phyloP scores from a whole-genome alignment of 2,113 vertebrate genomes.

The Phrynocephalus versicolor region DNA sequence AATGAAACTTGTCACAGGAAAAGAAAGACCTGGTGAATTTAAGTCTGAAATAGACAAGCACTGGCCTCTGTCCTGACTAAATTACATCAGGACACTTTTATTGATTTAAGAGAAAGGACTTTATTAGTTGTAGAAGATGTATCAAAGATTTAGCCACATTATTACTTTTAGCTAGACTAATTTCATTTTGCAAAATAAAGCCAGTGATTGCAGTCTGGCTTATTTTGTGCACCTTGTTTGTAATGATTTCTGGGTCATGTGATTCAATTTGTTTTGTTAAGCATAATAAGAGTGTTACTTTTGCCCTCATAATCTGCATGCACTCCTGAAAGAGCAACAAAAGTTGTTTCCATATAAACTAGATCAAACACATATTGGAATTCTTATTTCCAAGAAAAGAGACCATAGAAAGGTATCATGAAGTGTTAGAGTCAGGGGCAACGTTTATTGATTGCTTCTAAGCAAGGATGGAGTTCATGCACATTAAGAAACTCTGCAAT shows the following conservation, averaged over 20 bases:
- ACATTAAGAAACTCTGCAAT: constrained; percentile 20
- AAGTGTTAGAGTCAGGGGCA: not conserved
- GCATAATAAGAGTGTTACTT: constrained; percentile 53
- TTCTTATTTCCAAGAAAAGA: constrained; percentile 54
- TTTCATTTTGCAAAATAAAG: constrained; percentile 70
- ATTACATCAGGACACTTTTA: constrained; percentile 34
- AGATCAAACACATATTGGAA: constrained; percentile 47
- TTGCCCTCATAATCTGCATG: constrained; percentile 54
- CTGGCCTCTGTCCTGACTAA: constrained; percentile 18
- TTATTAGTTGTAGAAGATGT: constrained; percentile 73
- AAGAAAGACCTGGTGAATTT: not conserved
- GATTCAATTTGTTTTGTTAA: constrained; percentile 67
- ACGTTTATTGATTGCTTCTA: constrained; percentile 47
- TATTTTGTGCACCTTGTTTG: constrained; percentile 74
- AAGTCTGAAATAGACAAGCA: not conserved
- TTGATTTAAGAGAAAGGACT: constrained; percentile 47
- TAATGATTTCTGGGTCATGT: constrained; percentile 76
- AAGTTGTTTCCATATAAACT: constrained; percentile 68
- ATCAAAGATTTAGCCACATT: constrained; percentile 57
- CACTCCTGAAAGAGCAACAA: constrained; percentile 39
- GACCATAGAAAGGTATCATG: constrained; percentile 30
- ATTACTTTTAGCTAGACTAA: constrained; percentile 75
- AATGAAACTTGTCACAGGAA: not conserved
- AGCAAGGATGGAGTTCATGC: constrained; percentile 31
- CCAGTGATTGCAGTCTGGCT: constrained; percentile 61